Conservation (phyloP, 2,797 vertebrate genomes). For the Harpagifer antarcticus region DNA sequence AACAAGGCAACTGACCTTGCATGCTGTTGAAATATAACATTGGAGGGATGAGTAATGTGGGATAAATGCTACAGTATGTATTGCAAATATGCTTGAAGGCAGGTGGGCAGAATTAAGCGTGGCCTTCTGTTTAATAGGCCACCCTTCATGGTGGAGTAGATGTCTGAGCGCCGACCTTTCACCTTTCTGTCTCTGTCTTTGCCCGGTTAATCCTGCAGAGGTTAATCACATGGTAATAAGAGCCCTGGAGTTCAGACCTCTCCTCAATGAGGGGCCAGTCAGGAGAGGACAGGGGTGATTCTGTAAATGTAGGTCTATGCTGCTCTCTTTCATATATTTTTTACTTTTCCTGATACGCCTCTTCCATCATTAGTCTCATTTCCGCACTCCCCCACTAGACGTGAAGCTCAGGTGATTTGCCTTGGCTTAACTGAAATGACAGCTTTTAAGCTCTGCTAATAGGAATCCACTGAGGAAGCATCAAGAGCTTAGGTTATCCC, state of each 20-base stretch:
- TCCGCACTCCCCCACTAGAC: neutral
- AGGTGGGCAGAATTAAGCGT: constrained; percentile 41
- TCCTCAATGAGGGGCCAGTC: constrained; percentile 42
- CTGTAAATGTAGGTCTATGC: constrained; percentile 4
- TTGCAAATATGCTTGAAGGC: constrained; percentile 46
- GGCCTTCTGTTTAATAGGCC: constrained; percentile 65
- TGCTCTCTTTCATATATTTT: constrained; percentile 14
- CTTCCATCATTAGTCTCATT: constrained; percentile 38
- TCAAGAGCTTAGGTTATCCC: constrained; percentile 69
- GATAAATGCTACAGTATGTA: constrained; percentile 21
- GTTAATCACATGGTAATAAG: constrained; percentile 78
- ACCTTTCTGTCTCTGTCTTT: constrained; percentile 63
- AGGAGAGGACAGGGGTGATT: constrained; percentile 24
- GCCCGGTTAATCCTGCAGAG: constrained; percentile 66
- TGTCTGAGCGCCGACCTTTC: constrained; percentile 59
- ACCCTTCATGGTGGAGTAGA: constrained; percentile 56
- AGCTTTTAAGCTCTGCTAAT: constrained; percentile 73
- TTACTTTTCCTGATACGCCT: constrained; percentile 21
- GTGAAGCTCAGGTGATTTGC: constrained; percentile 57
- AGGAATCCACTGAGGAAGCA: constrained; percentile 73
- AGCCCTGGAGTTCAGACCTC: constrained; percentile 39
- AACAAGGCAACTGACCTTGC: constrained; percentile 71
- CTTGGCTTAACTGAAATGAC: constrained; percentile 64
- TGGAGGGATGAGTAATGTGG: constrained; percentile 23
- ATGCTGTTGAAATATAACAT: constrained; percentile 56